Conservation (phyloP, 2,888 invertebrate genomes). For the Drosophila prostipennis region DNA sequence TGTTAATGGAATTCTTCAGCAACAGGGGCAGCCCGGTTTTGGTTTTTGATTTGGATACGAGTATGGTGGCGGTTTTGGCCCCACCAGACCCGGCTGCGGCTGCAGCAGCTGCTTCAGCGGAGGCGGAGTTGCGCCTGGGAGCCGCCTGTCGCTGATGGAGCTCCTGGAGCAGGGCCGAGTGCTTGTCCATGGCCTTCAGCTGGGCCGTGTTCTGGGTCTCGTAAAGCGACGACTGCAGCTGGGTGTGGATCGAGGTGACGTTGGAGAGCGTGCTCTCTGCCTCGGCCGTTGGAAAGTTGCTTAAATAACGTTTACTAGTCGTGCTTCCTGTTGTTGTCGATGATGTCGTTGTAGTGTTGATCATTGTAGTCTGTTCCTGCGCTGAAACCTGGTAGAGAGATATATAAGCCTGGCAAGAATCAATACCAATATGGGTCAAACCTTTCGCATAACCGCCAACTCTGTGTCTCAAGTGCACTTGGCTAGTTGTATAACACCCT, state of each 20-base stretch:
- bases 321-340: constrained; percentile 59
- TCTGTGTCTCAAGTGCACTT: constrained; percentile 85
- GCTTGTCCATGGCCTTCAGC: constrained; percentile 76
- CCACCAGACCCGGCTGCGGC: constrained; percentile 33
- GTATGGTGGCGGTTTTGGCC: constrained; percentile 84
- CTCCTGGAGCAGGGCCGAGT: constrained; percentile 76
- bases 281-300: constrained; percentile 74
- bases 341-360: constrained; percentile 71
- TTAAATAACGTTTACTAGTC: constrained; percentile 76
- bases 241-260: constrained; percentile 84
- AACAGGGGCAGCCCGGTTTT: constrained; percentile 84
- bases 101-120: constrained; percentile 32
- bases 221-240: constrained; percentile 83
- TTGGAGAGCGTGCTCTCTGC: constrained; percentile 84
- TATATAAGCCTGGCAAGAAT: not conserved
- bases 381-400: constrained; percentile 72
- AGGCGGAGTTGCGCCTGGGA: constrained; percentile 43
- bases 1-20: constrained; percentile 84
- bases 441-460: constrained; percentile 79
- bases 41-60: constrained; percentile 85
- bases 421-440: constrained; percentile 28
- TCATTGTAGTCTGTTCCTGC: constrained; percentile 78
- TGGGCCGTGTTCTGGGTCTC: constrained; percentile 76
- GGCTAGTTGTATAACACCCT: constrained; percentile 82
- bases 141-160: constrained; percentile 72